These are phyloP conservation scores for Leucosticte australis DNA, from an alignment of 2,113 vertebrate species.

Conservation along the genomic window DNA sequence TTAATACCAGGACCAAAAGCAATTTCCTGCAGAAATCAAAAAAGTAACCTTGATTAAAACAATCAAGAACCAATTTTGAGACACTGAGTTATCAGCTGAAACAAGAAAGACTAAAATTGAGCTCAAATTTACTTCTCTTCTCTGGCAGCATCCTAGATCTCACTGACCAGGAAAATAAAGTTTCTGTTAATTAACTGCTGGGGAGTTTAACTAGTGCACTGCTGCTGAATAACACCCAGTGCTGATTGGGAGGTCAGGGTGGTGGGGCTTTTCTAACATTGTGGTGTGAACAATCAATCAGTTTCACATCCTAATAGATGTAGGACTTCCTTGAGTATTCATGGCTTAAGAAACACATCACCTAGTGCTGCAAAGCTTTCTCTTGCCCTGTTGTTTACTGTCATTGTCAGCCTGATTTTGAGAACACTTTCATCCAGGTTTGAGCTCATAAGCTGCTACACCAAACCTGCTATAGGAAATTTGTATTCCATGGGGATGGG, in stretches of 20 bases:
- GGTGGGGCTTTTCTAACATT: not conserved
- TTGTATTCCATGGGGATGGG: accelerated
- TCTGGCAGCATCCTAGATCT: not conserved
- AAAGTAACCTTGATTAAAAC: constrained; percentile 20
- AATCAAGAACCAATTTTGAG: not conserved
- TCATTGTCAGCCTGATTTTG: not conserved
- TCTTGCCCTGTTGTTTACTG: not conserved
- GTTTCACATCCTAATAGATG: not conserved
- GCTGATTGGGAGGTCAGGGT: not conserved
- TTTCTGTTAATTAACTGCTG: not conserved
- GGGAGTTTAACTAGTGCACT: not conserved
- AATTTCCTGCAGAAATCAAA: constrained; percentile 40
- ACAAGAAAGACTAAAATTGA: not conserved
- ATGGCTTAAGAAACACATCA: too few relatives aligned
- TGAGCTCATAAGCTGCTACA: not conserved
- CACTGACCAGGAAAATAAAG: not conserved
- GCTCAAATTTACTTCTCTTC: not conserved
- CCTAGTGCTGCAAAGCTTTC: not conserved
- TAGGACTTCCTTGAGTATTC: not conserved
- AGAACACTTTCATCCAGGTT: not conserved
- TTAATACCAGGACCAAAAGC: constrained; percentile 20
- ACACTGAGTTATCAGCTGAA: not conserved
- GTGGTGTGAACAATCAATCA: not conserved
- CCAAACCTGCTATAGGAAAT: not conserved
- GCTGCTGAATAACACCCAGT: not conserved